Base-by-base conservation (phyloP, 2,888 invertebrate species). In the Lepidocyrtinus sp. region DNA sequence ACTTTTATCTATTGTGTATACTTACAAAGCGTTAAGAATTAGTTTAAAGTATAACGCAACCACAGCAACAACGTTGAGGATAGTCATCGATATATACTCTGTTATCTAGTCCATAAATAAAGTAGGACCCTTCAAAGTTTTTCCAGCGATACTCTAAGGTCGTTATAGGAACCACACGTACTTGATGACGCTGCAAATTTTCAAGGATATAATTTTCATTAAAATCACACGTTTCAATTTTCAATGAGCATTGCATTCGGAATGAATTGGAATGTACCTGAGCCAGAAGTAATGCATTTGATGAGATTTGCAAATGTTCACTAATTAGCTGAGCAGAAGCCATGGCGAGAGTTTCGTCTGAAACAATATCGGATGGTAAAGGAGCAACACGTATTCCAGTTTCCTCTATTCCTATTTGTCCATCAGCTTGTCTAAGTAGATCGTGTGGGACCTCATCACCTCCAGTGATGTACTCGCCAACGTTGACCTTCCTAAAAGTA, bases 331-430 rank as follows among this genome's bases (percentile, higher is more conserved):
- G 88, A 1, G 89, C 89, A 17, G 90, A 90, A 1, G 90, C 90
- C 82, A 88, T 87, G 85, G 89, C 90, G 59, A 90, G 88, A 62
- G 89, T 89, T 74, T 88, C 88, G 80, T 90, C 90, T 81, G 90
- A 90, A 78, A 90, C 89, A 55, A 88, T 88, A 24, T 90, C 88
- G 2, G 90, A 89, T 84, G 88, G 75, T 22, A 91, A 87, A 2
- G 90, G 90, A 84, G 88, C 87, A 17, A 90, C 89, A 83, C 88
- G 87, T n/a, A 88, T 87, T 7, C 88, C 88, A 73, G 90, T 89
- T 86, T 91, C 90, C 85, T 90, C 89, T 83, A 90, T 90, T 2
- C 90, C 90, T 22, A 89, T 87, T 85, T 90, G 89, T 12, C 91
- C 91, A 1, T 89, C 88, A 2, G 89, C 90, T 77, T 87, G 87